phyloP scores from a whole-genome alignment of 2,113 vertebrate genomes.

The Pluvialis apricaria region DNA sequence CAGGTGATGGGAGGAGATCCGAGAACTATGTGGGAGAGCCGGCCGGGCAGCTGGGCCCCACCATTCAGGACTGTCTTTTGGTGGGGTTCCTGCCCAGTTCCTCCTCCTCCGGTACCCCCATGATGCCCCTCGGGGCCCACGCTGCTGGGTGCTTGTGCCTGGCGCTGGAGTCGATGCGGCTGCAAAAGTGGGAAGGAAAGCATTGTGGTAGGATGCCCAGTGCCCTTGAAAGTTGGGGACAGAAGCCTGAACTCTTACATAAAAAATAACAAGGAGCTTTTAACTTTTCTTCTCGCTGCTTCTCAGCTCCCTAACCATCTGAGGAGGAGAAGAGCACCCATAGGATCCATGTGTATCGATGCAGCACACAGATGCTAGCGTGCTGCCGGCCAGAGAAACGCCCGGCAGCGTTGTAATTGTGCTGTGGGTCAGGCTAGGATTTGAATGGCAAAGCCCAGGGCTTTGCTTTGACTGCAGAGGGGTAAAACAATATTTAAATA shows the following conservation, averaged over 20 bases:
- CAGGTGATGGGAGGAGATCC: neutral
- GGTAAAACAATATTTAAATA: slow-evolving; percentile 36
- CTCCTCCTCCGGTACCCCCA: neutral
- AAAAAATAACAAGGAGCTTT: neutral
- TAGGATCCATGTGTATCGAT: fast-evolving
- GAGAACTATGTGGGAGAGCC: neutral
- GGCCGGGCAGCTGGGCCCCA: neutral
- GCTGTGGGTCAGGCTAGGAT: neutral
- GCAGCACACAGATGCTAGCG: fast-evolving
- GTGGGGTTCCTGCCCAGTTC: neutral
- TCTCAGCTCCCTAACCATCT: neutral
- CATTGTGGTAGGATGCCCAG: fast-evolving
- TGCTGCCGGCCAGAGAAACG: neutral
- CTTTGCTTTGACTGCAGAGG: slow-evolving; percentile 18
- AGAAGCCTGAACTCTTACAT: neutral
- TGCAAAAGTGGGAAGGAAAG: neutral
- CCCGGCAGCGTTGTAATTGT: fast-evolving
- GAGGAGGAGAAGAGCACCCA: neutral
- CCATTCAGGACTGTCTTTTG: too few relatives aligned
- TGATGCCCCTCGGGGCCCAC: fast-evolving
- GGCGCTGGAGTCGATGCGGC: fast-evolving
- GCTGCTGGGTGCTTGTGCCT: neutral
- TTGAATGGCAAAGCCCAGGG: neutral
- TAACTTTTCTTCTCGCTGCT: neutral
- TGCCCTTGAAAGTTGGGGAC: neutral